These are phyloP conservation scores for Athalia cordata DNA, from an alignment of 2,888 invertebrate genomes.

Conservation along the genomic window DNA sequence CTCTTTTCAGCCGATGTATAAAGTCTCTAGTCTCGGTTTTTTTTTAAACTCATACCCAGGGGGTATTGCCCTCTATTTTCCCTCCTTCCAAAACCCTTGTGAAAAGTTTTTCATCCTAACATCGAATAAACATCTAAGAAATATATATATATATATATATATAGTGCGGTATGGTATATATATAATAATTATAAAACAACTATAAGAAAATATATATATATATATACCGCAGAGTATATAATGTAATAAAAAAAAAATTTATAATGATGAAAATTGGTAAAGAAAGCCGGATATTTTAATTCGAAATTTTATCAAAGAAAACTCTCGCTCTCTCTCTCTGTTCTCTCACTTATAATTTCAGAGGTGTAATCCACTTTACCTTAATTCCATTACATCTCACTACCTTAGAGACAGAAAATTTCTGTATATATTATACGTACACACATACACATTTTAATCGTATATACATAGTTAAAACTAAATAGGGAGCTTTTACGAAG, in stretches of 20 bases:
- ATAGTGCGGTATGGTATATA: no score
- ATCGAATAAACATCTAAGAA: no score
- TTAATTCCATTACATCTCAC: constrained; percentile 25
- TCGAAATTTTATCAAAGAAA: constrained; percentile 13
- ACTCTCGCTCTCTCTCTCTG: background rate
- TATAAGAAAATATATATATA: no score
- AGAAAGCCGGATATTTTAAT: constrained; percentile 11
- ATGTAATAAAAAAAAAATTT: no score
- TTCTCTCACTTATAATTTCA: background rate
- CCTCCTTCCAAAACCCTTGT: no score
- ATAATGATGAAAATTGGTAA: background rate
- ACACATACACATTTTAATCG: background rate
- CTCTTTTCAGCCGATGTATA: background rate
- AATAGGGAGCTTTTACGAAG: constrained; percentile 19
- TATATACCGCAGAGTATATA: no score
- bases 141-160: no score
- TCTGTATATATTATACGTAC: no score
- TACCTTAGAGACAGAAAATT: background rate
- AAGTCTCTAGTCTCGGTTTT: background rate
- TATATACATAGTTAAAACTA: constrained; percentile 3
- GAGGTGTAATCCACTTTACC: constrained; percentile 14
- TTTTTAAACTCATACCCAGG: background rate
- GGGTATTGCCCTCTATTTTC: background rate
- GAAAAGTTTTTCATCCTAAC: no score
- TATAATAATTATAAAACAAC: no score